Conservation (phyloP, 2,797 vertebrate genomes). For the Spinibarbus caldwelli region DNA sequence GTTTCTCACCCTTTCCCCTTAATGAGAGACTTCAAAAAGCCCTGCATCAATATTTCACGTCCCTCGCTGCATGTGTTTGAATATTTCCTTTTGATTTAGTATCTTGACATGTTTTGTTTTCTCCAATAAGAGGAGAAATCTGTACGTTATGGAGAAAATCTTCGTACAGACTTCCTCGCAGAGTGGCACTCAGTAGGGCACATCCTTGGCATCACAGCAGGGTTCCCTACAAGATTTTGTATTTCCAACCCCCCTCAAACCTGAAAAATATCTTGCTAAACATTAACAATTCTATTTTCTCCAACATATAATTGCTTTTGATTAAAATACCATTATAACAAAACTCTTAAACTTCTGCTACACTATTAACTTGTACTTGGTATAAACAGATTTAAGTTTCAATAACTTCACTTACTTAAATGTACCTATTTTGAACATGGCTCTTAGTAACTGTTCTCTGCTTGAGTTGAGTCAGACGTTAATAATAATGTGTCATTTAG, state of each 20-base stretch:
- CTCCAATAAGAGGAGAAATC: background rate
- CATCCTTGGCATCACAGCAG: background rate
- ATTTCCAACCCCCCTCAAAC: background rate
- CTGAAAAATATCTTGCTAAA: background rate
- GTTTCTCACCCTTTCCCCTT: slow-evolving; percentile 47
- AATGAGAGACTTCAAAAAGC: slow-evolving; percentile 70
- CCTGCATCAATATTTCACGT: slow-evolving; percentile 74
- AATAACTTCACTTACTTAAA: background rate
- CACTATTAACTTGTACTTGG: background rate
- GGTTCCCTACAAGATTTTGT: background rate
- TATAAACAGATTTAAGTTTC: background rate
- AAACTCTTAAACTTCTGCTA: background rate
- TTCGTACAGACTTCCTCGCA: background rate
- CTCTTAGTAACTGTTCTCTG: background rate
- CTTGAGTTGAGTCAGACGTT: background rate
- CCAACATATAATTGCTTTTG: background rate
- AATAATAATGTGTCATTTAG: background rate
- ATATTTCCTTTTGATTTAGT: slow-evolving; percentile 67
- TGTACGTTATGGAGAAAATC: background rate
- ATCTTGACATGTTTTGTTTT: slow-evolving; percentile 63
- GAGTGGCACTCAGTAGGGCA: background rate
- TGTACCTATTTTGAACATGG: background rate
- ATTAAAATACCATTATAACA: background rate
- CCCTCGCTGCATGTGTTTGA: slow-evolving; percentile 54
- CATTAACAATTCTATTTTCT: background rate